These are phyloP conservation scores for Rhinichthys osculus DNA, from an alignment of 2,797 vertebrate genomes.

Conservation along the genomic window DNA sequence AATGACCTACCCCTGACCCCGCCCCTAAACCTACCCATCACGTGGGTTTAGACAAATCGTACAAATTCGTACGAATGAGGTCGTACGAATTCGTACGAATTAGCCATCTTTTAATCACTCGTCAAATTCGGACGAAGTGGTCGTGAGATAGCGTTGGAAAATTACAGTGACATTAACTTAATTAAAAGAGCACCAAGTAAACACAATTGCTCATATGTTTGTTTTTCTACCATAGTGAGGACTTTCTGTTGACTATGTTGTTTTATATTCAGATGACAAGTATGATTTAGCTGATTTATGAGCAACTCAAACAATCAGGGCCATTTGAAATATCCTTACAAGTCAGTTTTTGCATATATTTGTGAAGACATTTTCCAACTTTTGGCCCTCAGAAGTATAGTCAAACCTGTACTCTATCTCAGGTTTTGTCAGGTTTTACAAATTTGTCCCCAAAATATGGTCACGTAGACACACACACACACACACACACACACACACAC, in stretches of 20 bases:
- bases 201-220: background rate
- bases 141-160: too few species aligned
- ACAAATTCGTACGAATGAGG: too few species aligned
- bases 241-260: background rate
- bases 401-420: background rate
- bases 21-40: too few species aligned
- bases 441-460: background rate
- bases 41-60: too few species aligned
- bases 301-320: background rate
- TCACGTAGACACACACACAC: background rate
- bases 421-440: too few species aligned
- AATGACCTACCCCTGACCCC: too few species aligned
- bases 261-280: background rate
- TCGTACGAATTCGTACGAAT: too few species aligned
- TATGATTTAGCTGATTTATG: background rate
- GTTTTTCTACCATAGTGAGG: too few species aligned
- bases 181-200: background rate
- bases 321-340: background rate
- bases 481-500: too few species aligned
- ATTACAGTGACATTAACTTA: background rate
- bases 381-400: background rate
- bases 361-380: background rate
- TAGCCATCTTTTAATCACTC: too few species aligned
- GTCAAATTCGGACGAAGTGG: too few species aligned
- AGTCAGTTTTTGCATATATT: background rate